Percentiles rank a stretch among this genome's conserved stretches.
phyloP scores from a whole-genome alignment of 2,113 vertebrate genomes.

The Silurus meridionalis region DNA sequence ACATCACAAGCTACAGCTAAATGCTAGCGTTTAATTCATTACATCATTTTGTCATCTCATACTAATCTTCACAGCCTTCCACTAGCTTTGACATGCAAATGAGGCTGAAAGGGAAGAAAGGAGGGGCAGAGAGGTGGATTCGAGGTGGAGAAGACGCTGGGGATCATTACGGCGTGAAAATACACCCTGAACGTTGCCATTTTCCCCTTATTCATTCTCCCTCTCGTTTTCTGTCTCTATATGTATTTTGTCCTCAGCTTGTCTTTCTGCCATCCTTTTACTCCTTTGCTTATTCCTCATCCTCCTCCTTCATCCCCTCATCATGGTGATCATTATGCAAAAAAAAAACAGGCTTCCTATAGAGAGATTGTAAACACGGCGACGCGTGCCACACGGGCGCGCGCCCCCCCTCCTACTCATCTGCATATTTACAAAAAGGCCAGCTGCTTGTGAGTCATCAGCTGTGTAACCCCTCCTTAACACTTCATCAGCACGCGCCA shows the following conservation, averaged over 20 bases:
- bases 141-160: constrained; percentile 68
- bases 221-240: constrained; percentile 66
- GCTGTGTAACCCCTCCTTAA: constrained; percentile 65
- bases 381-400: constrained; percentile 68
- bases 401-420: constrained; percentile 63
- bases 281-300: constrained; percentile 28
- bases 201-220: not conserved
- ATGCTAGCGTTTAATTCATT: constrained; percentile 90
- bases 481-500: constrained; percentile 71
- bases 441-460: constrained; percentile 66
- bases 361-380: constrained; percentile 82
- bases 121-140: constrained; percentile 73
- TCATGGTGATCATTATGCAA: constrained; percentile 67
- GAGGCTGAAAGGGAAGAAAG: constrained; percentile 71
- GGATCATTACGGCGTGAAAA: constrained; percentile 86
- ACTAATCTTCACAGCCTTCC: constrained; percentile 87
- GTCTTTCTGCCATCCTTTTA: not conserved
- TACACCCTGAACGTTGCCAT: constrained; percentile 69
- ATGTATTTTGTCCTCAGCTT: constrained; percentile 53
- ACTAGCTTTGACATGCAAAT: constrained; percentile 92
- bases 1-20: constrained; percentile 66
- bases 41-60: constrained; percentile 92
- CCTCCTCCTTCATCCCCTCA: constrained; percentile 60
- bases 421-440: constrained; percentile 79
- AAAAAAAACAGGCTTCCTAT: constrained; percentile 73